Percentiles rank a stretch among this genome's conserved stretches.
These are phyloP conservation scores for Turritopsis rubra DNA, from an alignment of 30 jellyfish, hydroid and myxozoan genomes.

Conservation along the genomic window DNA sequence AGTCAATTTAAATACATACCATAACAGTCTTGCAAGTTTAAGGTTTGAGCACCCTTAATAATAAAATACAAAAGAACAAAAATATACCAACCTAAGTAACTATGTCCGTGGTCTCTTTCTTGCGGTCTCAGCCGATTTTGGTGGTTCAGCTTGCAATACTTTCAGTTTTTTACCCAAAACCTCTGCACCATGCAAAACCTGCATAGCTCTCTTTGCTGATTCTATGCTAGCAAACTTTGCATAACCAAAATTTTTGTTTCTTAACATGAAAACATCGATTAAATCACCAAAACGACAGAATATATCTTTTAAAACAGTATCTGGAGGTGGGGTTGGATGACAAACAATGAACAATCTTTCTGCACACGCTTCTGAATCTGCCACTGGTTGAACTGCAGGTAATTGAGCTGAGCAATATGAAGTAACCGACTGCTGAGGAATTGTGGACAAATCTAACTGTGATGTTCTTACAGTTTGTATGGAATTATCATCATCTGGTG, in stretches of 20 bases:
- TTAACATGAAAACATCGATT: conserved; percentile 91
- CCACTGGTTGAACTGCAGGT: conserved; percentile 83
- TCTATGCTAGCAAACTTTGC: conserved; percentile 78
- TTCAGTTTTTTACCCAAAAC: conserved; percentile 78
- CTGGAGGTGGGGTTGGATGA: conserved; percentile 97
- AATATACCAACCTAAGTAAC: background rate
- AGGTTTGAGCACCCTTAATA: no score
- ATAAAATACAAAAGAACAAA: background rate
- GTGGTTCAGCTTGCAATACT: conserved; percentile 98
- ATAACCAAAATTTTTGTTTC: conserved; percentile 85
- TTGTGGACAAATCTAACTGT: conserved; percentile 15
- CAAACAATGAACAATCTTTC: conserved; percentile 92
- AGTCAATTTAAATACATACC: background rate
- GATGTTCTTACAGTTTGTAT: conserved; percentile 31
- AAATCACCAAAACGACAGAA: conserved; percentile 95
- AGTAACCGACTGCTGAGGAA: conserved; percentile 10
- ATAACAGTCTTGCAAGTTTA: background rate
- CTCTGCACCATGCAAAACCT: conserved; percentile 84
- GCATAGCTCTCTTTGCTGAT: conserved; percentile 86
- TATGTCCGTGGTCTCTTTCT: conserved; percentile 96
- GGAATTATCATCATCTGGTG: conserved; percentile 86
- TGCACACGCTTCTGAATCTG: conserved; percentile 88
- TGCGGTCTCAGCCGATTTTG: conserved; percentile 85
- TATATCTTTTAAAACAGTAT: conserved; percentile 80
- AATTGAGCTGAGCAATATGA: conserved; percentile 57